A percentile compares a stretch with the other conserved stretches of the same genome.
phyloP scores from a whole-genome alignment of 2,888 invertebrate genomes.

The Mesopsocus fuscifrons region DNA sequence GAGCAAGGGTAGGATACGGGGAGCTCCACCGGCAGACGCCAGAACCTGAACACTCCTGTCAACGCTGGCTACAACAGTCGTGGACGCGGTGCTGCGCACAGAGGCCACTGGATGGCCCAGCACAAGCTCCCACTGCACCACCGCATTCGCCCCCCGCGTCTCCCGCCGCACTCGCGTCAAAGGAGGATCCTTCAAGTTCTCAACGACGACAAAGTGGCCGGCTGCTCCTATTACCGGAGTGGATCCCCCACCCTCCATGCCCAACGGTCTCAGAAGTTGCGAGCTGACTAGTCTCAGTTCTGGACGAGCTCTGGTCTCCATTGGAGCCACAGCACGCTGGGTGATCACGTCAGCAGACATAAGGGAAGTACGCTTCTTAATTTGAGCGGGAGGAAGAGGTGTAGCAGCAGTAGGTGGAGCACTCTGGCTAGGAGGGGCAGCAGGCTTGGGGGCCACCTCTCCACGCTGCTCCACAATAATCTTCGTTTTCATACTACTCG shows the following conservation, averaged over 20 bases:
- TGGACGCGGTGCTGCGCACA: slow-evolving; percentile 36
- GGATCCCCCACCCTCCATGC: background rate
- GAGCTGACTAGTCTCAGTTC: no score
- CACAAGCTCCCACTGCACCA: slow-evolving; percentile 42
- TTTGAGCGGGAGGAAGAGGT: background rate
- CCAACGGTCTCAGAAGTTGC: background rate
- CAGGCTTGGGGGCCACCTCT: background rate
- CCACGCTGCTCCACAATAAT: slow-evolving; percentile 8
- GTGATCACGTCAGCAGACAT: background rate
- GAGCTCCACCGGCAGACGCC: slow-evolving; percentile 29
- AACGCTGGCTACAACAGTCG: slow-evolving; percentile 42
- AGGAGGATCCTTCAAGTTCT: no score
- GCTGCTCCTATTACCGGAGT: background rate
- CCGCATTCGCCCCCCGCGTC: background rate
- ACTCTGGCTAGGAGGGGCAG: no score
- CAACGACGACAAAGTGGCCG: slow-evolving; percentile 6
- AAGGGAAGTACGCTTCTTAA: background rate
- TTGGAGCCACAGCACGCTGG: background rate
- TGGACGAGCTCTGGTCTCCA: no score
- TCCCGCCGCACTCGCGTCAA: background rate
- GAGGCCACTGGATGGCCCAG: slow-evolving; percentile 41
- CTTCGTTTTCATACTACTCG: slow-evolving; percentile 6
- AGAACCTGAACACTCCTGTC: slow-evolving; percentile 48
- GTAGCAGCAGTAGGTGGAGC: no score
- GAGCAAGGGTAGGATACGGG: slow-evolving; percentile 32